Evolutionary conservation across 1,140 invertebrate species (phyloP).

Genomic region (Hyles vespertilio): DNA sequence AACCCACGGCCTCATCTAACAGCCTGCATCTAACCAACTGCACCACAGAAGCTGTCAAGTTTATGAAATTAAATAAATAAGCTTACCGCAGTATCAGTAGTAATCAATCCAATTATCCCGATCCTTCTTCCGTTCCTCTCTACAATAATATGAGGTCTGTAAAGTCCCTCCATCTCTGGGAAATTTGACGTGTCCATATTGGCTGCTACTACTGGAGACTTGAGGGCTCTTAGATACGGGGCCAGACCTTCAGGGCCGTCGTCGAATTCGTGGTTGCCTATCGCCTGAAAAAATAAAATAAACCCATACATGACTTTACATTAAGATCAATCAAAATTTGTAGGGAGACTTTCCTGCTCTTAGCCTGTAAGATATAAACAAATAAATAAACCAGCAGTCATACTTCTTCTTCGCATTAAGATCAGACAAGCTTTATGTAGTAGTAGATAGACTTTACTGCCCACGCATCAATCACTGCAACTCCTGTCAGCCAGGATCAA

Average conservation of each 20-base stretch:
- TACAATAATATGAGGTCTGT: slow-evolving; percentile 78
- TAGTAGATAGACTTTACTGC: no score
- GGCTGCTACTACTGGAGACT: slow-evolving; percentile 82
- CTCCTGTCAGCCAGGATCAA: no score
- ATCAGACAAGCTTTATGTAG: no score
- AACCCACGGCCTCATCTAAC: no score
- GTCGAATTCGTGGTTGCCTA: slow-evolving; percentile 95
- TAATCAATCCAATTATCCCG: slow-evolving; percentile 89
- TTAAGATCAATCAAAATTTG: not conserved
- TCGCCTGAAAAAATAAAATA: slow-evolving; percentile 81
- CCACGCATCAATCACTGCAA: no score
- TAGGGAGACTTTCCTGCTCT: no score
- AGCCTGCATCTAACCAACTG: no score
- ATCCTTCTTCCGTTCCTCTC: slow-evolving; percentile 81
- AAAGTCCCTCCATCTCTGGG: slow-evolving; percentile 79
- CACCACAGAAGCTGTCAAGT: not conserved
- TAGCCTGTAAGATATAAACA: no score
- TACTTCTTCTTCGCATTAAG: no score
- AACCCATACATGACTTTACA: no score
- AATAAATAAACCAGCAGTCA: no score
- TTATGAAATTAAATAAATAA: not conserved
- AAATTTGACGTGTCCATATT: slow-evolving; percentile 86
- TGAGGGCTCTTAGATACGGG: slow-evolving; percentile 82
- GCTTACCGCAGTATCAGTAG: slow-evolving; percentile 64
- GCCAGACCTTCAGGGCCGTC: slow-evolving; percentile 83